A percentile compares a stretch with the other conserved stretches of the same genome.
Evolutionary conservation across 2,888 invertebrate genomes (phyloP).

Genomic region (Epistrophe grossulariae): DNA sequence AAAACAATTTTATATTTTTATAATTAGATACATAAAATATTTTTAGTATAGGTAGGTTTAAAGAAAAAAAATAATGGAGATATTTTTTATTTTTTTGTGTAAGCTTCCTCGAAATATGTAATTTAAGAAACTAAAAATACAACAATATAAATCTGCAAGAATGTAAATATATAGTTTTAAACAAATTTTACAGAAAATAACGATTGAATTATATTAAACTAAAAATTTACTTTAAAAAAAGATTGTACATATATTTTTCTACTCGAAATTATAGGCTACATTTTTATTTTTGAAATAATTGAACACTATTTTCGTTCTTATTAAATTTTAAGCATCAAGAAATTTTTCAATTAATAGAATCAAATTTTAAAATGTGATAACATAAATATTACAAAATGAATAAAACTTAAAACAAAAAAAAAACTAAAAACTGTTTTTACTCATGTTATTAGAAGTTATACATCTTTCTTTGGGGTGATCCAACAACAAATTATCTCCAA

Average conservation of each 20-base stretch:
- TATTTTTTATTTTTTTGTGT: too few species aligned
- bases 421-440: not conserved
- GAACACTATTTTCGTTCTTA: not conserved
- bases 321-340: not conserved
- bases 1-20: slow-evolving; percentile 51
- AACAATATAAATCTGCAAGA: not conserved
- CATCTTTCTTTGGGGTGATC: too few species aligned
- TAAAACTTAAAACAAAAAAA: not conserved
- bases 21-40: slow-evolving; percentile 24
- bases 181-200: too few species aligned
- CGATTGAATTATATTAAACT: not conserved
- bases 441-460: too few species aligned
- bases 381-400: slow-evolving; percentile 46
- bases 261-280: not conserved
- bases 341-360: slow-evolving; percentile 30
- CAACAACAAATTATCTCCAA: too few species aligned
- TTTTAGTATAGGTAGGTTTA: not conserved
- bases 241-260: slow-evolving; percentile 4
- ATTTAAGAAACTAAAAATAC: not conserved
- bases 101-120: not conserved
- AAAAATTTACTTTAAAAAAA: not conserved
- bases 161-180: not conserved
- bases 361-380: slow-evolving; percentile 61
- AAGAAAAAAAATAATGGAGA: too few species aligned
- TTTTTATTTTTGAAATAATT: not conserved